Evolutionary conservation across 2,797 vertebrate species (phyloP), one percentile per base, ranked within the genome.

Genomic region (Sebastes melanostomus): DNA sequence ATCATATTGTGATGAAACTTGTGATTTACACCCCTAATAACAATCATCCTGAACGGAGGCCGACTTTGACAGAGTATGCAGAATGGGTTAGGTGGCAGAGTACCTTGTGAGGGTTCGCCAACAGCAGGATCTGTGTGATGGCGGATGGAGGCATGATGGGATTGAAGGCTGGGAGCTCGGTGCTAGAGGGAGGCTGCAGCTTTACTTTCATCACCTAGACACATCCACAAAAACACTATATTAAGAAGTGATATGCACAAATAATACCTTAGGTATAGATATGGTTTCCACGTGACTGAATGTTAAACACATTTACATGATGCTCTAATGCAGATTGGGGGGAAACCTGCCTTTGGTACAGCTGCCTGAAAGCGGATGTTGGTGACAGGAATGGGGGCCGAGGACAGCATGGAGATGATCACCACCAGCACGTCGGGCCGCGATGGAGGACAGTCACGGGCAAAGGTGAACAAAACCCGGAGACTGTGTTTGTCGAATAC

Each of bases 371-470:
- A 98, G 83, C 97, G 94, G 38, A 99, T 98, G 92, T 97, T 97
- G 85, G 95, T 96, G 88, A 98, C 96, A 4, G 98, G 96, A 80
- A 95, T 92, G 0, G 98, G 97, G 1, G 98, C 97, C 0, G 97
- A 99, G 80, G 98, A 99, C 56, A 99, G 93, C 98, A 99, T 99
- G 67, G 98, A 99, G 69, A 99, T 98, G 83, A 99, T 98, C 75
- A 99, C 98, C 81, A 99, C 98, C 42, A 99, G 94, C 74, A 99
- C 95, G 0, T 99, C 98, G 0, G 97, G 95, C 67, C 97, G 96
- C 6, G 96, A 96, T 0, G 97, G 96, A 30, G 98, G 97, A 22
- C 95, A 95, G 85, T 98, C 97, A 3, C 93, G 96, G 4, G 98
- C 97, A 1, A 98, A 99, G 79, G 98, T 98, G 93, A 99, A 97